These are phyloP conservation scores for Gallinago solitaria DNA, from an alignment of 2,797 vertebrate species.

Conservation along the genomic window DNA sequence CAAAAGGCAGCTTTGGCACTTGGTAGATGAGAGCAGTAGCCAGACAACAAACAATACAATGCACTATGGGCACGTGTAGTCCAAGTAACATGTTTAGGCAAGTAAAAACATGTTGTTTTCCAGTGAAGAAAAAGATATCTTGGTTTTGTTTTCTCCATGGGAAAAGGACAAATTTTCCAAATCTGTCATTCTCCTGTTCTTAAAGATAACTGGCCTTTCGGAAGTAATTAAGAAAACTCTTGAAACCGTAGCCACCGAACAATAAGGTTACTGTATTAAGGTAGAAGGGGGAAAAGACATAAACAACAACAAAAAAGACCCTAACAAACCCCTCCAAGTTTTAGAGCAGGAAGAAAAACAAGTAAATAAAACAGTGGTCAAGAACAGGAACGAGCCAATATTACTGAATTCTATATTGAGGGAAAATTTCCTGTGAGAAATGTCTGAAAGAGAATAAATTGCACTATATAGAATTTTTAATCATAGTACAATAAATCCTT, in stretches of 20 bases:
- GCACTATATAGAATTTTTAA: background rate
- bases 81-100: background rate
- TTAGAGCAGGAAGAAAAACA: background rate
- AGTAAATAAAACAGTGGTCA: background rate
- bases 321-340: background rate
- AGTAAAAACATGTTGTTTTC: background rate
- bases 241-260: background rate
- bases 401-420: background rate
- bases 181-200: background rate
- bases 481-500: background rate
- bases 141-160: background rate
- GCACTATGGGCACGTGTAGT: background rate
- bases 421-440: background rate
- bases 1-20: background rate
- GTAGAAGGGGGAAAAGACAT: background rate
- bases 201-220: background rate
- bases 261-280: background rate
- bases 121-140: background rate
- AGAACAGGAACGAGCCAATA: background rate
- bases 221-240: background rate
- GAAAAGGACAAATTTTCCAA: background rate
- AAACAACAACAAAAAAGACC: background rate
- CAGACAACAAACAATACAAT: background rate
- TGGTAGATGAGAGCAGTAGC: background rate
- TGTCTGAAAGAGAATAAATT: background rate